phyloP scores from a whole-genome alignment of 1,140 invertebrate species.

The Drosophila ficusphila region DNA sequence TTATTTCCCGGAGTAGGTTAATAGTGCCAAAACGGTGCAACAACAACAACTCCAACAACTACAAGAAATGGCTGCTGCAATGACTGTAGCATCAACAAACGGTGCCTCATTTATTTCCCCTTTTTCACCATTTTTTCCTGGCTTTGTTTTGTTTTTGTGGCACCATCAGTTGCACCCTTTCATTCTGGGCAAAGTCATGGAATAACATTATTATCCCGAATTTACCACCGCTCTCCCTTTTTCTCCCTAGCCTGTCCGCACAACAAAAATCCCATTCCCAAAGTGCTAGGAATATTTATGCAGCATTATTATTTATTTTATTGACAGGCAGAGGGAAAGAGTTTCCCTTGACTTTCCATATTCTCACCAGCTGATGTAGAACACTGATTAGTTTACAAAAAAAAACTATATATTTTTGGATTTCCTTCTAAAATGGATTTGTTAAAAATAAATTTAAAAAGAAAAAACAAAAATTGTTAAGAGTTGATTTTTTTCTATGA shows the following conservation, averaged over 20 bases:
- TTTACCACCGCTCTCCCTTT: neutral
- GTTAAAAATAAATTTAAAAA: neutral
- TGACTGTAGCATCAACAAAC: conserved; percentile 68
- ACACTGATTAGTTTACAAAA: conserved; percentile 11
- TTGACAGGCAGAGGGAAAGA: conserved; percentile 54
- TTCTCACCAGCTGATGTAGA: conserved; percentile 33
- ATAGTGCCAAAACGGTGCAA: conserved; percentile 79
- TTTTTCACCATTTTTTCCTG: conserved; percentile 17
- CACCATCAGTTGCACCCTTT: conserved; percentile 71
- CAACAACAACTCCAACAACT: conserved; percentile 42
- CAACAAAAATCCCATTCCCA: conserved; percentile 19
- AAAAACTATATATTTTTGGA: neutral
- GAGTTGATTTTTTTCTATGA: no score
- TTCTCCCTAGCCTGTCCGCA: neutral
- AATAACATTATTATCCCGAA: conserved; percentile 78
- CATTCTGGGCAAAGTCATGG: conserved; percentile 63
- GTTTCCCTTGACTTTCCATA: conserved; percentile 44
- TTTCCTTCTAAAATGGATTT: neutral
- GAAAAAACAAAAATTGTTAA: no score
- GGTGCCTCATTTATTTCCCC: conserved; percentile 76
- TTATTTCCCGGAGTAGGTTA: conserved; percentile 71
- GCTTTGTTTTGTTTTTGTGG: conserved; percentile 37
- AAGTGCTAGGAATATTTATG: conserved; percentile 72
- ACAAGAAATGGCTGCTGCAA: conserved; percentile 58
- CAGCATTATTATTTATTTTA: conserved; percentile 81